Base-by-base conservation (phyloP, 2,888 invertebrate species). In the Quadroppia sp. region DNA sequence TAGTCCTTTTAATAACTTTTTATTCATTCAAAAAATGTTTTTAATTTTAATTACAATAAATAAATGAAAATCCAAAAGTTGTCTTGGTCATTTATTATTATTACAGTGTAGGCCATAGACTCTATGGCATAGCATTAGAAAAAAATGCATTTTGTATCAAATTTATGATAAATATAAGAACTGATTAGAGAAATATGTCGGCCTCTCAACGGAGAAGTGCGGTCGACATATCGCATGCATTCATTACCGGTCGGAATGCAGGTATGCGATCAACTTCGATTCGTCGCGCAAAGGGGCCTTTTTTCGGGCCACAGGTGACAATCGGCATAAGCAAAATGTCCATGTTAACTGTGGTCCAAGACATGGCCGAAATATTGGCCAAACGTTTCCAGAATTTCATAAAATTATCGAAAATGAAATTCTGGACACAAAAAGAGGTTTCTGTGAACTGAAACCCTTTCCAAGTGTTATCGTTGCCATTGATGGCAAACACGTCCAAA, bases 401-500 rank as follows among this genome's bases (percentile, higher is more conserved):
- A n/a, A 64, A 64, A 36, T 64, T 64, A n/a, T 40, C 64, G 40
- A 20, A 32, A 36, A 64, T 7, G 59, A 64, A 64, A 13, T 64
- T 9, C 13, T 2, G 32, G 36, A 4, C 23, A 64, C 30, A 20
- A 64, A 64, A 64, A 23, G 25, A 64, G 40, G 40, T 2, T 64
- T 64, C 30, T 64, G 36, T 64, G 17, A 23, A 2, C n/a, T 64
- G 2, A 40, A 64, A 20, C 36, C 7, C 4, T 42, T 67, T 4
- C 67, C 67, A 15, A 42, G 15, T 11, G 42, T 67, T 40, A 42
- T 67, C 6, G 67, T 40, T 7, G 67, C 67, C 4, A 67, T 67
- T n/a, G 67, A 67, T 23, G 13, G 76, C 20, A 77, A 75, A 0
- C 77, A 77, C 23, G 50, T 76, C 73, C 3, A 53, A 36, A 40